Evolutionary conservation across 1,140 invertebrate genomes (phyloP), one percentile per base, ranked within the genome.

Genomic region (Drosophila takahashii): DNA sequence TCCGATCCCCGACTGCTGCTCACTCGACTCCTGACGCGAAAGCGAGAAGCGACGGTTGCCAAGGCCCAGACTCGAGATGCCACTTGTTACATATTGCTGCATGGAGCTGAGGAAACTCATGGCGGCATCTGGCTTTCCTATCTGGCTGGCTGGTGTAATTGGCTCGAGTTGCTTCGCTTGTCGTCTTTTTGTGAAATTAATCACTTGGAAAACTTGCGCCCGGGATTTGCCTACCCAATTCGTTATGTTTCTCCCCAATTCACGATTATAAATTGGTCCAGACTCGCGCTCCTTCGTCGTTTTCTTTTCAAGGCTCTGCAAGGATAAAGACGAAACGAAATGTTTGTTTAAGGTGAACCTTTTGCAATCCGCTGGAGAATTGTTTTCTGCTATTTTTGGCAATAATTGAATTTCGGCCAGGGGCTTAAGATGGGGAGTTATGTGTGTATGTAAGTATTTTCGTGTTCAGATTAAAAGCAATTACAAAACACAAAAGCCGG

Each of bases 41-140:
- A 96, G 93, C 2, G 95, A 95, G 79, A 95, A 96, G 69, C 96
- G 94, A 69, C 96, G 96, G 34, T 96, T 96, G 61, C 95, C 96
- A n/a, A 97, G 92, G 36, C 94, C 95, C 57, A 97, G 92, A 78
- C 95, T 96, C 10, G 96, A 96, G 59, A 97, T 96, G 79, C 96
- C 96, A 90, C 94, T 95, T 67, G 94, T 95, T 84, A 97, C 96
- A 92, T 96, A 96, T 90, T 97, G 96, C 79, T 96, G 95, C 65
- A 97, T 92, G 8, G 96, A 96, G 83, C 95, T 96, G 87, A 97
- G 95, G 93, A 97, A 97, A 94, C 96, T 97, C 96, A 97, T 97
- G 77, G 73, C 85, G 89, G 69, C 89, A 91, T 91, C 85, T 81
- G 85, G 67, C 65, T 51, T 50, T 65, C 50, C 70, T 79, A 79